Evolutionary conservation across 1,140 invertebrate species (phyloP), one percentile per base, ranked within the genome.

Genomic region (Hermetia illucens): DNA sequence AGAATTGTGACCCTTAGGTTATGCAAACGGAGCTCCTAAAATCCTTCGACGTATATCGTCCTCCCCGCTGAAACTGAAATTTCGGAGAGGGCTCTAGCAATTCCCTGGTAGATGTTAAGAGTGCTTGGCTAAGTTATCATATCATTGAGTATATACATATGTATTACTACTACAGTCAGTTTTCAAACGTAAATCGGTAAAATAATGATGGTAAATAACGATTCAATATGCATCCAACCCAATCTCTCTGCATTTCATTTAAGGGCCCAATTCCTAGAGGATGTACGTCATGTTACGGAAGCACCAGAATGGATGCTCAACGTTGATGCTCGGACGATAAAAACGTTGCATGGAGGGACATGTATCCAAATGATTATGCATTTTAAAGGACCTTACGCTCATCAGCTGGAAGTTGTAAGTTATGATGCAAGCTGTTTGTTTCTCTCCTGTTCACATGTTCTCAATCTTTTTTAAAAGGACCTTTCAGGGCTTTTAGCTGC

Each of bases 331-430:
- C 69, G 87, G 10, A 76, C 79, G 52, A 88, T 85, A 1, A 79
- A 78, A 51, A 66, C 70, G 19, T 65, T 92, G 31, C 76, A 88
- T 44, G 69, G 74, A 44, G 79, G 81, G 32, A 69, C 77, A 38
- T 94, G 89, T 52, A 70, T 92, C n/a, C 87, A 92, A 61, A 71
- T 93, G 47, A 68, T 86, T 22, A 64, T 93, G 40, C 84, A 92
- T 58, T 92, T 93, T 51, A 84, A 79, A 66, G 80, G 84, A 6
- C 81, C 83, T 2, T 69, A 77, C 33, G 83, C 83, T 1, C 75
- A 70, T 53, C 66, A 71, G 45, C 62, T 89, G 19, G 84, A 90
- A 53, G 65, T 79, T 58, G 37, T 43, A 12, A 22, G 21, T 10
- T 4, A 10, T 6, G 30, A 32, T 32, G 12, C 16, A 15, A 32